Conservation (phyloP, 1,140 invertebrate species). For the Drosophila bocki region DNA sequence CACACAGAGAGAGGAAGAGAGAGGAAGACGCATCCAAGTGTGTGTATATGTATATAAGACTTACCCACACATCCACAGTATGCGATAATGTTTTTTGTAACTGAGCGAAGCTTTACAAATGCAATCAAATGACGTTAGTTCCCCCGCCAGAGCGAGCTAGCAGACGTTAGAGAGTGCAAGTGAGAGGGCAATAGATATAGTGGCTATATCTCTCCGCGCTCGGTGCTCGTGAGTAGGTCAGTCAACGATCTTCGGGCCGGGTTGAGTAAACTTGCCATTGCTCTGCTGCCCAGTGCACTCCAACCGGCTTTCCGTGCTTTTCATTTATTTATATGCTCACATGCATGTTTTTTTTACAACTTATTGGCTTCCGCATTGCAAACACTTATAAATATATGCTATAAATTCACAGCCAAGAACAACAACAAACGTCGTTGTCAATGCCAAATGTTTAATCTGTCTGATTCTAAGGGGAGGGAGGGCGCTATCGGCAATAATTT, state of each 20-base stretch:
- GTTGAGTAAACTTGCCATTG: constrained; percentile 59
- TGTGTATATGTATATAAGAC: neutral
- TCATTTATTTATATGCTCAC: constrained; percentile 23
- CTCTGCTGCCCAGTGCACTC: constrained; percentile 15
- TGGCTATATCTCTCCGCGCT: constrained; percentile 1
- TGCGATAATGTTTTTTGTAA: constrained; percentile 70
- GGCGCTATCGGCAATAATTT: constrained; percentile 2
- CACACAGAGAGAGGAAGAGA: constrained; percentile 21
- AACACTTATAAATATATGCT: constrained; percentile 18
- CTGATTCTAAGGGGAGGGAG: neutral
- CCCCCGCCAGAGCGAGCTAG: constrained; percentile 12
- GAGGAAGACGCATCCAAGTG: constrained; percentile 2
- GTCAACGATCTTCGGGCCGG: constrained; percentile 70
- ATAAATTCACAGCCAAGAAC: neutral
- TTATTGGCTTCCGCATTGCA: constrained; percentile 69
- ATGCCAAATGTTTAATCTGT: constrained; percentile 58
- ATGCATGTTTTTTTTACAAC: constrained; percentile 17
- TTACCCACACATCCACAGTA: constrained; percentile 27
- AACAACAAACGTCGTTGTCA: constrained; percentile 46
- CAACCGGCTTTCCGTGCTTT: constrained; percentile 73
- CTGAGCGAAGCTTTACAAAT: constrained; percentile 80
- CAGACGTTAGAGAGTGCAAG: constrained; percentile 7
- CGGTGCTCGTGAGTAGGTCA: constrained; percentile 67
- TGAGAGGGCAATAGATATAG: constrained; percentile 23
- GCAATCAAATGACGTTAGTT: constrained; percentile 82